Evolutionary conservation across 2,888 invertebrate species (phyloP), one percentile per base, ranked within the genome.

Genomic region (Hedya salicella): DNA sequence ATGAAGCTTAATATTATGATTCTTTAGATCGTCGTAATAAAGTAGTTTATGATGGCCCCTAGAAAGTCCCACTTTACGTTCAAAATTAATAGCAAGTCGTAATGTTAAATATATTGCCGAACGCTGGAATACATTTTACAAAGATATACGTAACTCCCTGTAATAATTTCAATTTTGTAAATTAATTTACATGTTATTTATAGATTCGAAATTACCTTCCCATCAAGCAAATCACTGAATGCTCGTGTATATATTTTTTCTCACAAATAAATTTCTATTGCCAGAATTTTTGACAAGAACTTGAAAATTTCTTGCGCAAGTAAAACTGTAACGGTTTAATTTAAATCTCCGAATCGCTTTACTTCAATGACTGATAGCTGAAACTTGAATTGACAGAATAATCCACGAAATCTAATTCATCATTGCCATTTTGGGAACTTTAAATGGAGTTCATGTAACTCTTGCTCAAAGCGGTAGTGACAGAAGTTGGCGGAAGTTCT

Each of bases 401-500:
- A 61, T 64, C 39, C 52, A 44, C 16, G 14, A 52, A 64, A 59
- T 59, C 30, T 39, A 59, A 65, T 65, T 57, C 54, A 17, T 54
- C 65, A 59, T 59, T 46, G 46, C 52, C 59, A 52, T 65, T 65
- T 65, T 6, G 44, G 25, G 5, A 65, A 60, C 30, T 65, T 65
- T 60, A 65, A 65, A 65, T 59, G 42, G 59, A 65, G 46, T 60
- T 40, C 17, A 49, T 36, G 56, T 48, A 62, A 62, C 52, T 62
- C 52, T 62, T 19, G 48, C 48, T 56, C 32, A 48, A 39, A 49
- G 63, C 63, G 48, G 53, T 49, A 42, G 56, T 52, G 42, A 57
- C 50, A 50, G 39, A 60, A 66, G 60, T 60, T 40, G 19, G n/a
- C 80, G 79, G 77, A 80, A 85, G 84, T 85, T 83, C 80, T 85